These are phyloP conservation scores for Rhinophrynus dorsalis DNA, from an alignment of 2,797 vertebrate genomes.

Conservation along the genomic window DNA sequence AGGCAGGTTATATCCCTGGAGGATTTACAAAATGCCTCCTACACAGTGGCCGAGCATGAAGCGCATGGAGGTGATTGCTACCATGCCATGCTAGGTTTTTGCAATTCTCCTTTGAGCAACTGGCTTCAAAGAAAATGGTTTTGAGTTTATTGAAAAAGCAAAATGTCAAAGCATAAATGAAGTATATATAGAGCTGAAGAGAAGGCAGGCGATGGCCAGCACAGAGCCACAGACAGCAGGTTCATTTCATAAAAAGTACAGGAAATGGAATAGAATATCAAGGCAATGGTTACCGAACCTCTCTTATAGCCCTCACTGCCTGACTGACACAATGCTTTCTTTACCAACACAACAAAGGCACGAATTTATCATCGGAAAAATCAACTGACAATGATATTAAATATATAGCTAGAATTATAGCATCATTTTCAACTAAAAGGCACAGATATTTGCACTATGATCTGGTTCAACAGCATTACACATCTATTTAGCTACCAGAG, in stretches of 20 bases:
- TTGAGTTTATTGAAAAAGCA: slow-evolving; percentile 11
- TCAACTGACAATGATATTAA: no score
- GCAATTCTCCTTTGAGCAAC: slow-evolving; percentile 20
- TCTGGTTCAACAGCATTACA: no score
- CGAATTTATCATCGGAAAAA: no score
- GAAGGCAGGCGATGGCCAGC: neutral
- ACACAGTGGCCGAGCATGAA: slow-evolving; percentile 5
- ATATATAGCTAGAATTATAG: no score
- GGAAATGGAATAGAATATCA: no score
- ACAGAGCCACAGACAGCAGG: neutral
- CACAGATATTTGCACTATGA: no score
- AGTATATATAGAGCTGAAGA: slow-evolving; percentile 8
- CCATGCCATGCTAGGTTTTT: slow-evolving; percentile 9
- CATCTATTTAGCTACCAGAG: no score
- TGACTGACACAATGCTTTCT: no score
- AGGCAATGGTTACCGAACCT: no score
- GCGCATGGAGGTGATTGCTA: neutral
- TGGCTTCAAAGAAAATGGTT: slow-evolving; percentile 31
- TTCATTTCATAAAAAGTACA: neutral
- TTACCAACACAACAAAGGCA: no score
- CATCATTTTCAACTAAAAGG: no score
- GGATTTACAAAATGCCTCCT: neutral
- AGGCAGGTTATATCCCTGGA: neutral
- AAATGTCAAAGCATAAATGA: slow-evolving; percentile 41
- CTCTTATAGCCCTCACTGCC: no score